Evolutionary conservation across 2,797 vertebrate species (phyloP).

Genomic region (Gadopsis marmoratus): DNA sequence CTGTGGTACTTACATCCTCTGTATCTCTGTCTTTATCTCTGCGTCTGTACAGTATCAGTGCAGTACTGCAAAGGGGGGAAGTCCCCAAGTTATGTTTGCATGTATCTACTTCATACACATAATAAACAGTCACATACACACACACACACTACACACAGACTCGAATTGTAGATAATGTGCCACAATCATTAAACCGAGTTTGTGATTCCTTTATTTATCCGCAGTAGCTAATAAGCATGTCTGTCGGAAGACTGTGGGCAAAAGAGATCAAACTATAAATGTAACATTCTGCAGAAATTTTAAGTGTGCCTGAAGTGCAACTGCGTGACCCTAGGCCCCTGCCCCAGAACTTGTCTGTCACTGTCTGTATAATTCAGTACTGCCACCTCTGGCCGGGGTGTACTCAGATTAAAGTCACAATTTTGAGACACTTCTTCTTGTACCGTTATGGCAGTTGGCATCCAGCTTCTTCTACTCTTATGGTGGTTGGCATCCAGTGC

Average conservation of each 20-base stretch:
- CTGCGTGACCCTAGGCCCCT: too few species aligned
- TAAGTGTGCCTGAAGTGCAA: too few species aligned
- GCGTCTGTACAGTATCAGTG: conserved; percentile 15
- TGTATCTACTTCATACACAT: background rate
- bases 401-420: too few species aligned
- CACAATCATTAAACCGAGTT: conserved; percentile 48
- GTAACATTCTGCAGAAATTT: too few species aligned
- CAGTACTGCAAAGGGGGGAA: conserved; percentile 17
- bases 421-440: too few species aligned
- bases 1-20: conserved; percentile 39
- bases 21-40: conserved; percentile 3
- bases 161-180: conserved; percentile 15
- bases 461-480: too few species aligned
- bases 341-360: too few species aligned
- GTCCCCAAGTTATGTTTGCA: background rate
- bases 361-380: too few species aligned
- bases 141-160: background rate
- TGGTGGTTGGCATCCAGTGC: too few species aligned
- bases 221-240: conserved; percentile 30
- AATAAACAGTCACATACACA: background rate
- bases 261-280: conserved; percentile 8
- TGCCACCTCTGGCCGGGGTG: too few species aligned
- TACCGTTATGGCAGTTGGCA: too few species aligned
- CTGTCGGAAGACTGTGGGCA: conserved; percentile 5
- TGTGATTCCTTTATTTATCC: conserved; percentile 48